phyloP scores from a whole-genome alignment of 2,888 invertebrate species.

The Sinotaia quadrata region DNA sequence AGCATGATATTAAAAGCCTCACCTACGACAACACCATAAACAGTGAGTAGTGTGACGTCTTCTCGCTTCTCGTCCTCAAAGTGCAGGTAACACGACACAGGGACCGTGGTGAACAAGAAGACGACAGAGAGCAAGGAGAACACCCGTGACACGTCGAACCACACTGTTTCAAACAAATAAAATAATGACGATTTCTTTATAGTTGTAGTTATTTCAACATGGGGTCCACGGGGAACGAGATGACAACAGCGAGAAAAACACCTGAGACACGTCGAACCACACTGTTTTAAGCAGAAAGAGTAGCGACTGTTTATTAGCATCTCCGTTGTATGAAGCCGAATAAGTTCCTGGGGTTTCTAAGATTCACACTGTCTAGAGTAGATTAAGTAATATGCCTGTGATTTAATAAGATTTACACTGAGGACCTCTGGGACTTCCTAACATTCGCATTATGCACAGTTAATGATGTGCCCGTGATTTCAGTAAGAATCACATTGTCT shows the following conservation, averaged over 20 bases:
- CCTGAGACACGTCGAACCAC: not conserved
- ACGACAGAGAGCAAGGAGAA: not conserved
- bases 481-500: too few relatives aligned
- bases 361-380: too few relatives aligned
- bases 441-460: too few relatives aligned
- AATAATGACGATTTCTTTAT: not conserved
- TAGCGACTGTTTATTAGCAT: not conserved
- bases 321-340: not conserved
- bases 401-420: too few relatives aligned
- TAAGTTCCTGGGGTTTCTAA: not conserved
- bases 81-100: not conserved
- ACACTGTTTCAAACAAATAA: too few relatives aligned
- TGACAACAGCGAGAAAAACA: not conserved
- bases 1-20: too few relatives aligned
- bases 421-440: too few relatives aligned
- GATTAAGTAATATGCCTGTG: too few relatives aligned
- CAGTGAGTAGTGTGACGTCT: conserved; percentile 1
- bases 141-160: not conserved
- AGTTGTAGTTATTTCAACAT: not conserved
- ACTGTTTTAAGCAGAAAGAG: too few relatives aligned
- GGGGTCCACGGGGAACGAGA: not conserved
- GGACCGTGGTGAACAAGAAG: not conserved
- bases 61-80: not conserved
- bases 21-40: not conserved
- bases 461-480: too few relatives aligned